Evolutionary conservation across 2,797 vertebrate species (phyloP).

Genomic region (Tapirus indicus): DNA sequence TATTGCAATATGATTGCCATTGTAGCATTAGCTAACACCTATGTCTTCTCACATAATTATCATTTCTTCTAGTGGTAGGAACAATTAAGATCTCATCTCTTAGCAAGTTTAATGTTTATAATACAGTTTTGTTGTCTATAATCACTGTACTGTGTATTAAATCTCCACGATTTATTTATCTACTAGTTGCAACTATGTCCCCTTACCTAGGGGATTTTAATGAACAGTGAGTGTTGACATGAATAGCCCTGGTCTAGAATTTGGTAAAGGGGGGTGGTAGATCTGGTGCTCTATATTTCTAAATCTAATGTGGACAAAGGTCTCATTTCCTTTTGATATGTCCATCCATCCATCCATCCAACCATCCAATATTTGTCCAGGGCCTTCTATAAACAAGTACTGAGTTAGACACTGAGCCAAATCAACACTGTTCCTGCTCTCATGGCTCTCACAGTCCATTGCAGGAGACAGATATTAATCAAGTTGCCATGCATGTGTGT

Average conservation of each 20-base stretch:
- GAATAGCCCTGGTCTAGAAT: background rate
- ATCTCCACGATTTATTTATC: background rate
- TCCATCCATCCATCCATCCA: background rate
- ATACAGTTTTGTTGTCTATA: background rate
- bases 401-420: background rate
- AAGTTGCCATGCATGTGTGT: too few species aligned
- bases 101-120: background rate
- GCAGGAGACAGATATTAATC: background rate
- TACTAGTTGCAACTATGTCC: background rate
- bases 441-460: background rate
- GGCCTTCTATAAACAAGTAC: background rate
- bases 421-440: background rate
- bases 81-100: background rate
- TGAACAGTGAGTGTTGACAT: background rate
- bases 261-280: background rate
- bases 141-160: background rate
- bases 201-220: background rate
- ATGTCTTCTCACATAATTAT: background rate
- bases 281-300: background rate
- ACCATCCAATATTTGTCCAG: background rate
- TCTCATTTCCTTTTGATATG: background rate
- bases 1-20: background rate
- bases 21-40: background rate
- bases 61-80: background rate
- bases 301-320: background rate